Conservation (phyloP, 37 sponge, comb jelly and placozoan genomes). For the Eunapius fragilis region DNA sequence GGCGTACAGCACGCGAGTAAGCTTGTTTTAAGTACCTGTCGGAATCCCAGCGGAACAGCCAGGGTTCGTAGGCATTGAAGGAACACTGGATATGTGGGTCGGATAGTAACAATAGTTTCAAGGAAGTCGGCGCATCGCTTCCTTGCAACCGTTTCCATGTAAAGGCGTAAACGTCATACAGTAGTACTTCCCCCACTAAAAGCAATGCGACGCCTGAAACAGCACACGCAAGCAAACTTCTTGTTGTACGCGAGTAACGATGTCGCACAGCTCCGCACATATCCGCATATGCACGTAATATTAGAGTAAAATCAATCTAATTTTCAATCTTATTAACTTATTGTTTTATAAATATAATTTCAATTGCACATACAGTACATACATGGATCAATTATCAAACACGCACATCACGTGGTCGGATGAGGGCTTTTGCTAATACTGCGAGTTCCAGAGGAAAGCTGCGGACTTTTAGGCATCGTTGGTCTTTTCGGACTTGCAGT, state of each 20-base stretch:
- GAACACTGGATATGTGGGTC: constrained; percentile 42
- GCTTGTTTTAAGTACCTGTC: constrained; percentile 39
- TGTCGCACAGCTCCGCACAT: background rate
- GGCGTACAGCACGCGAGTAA: background rate
- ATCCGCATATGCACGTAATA: too few species aligned
- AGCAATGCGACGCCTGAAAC: background rate
- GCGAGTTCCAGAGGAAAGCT: background rate
- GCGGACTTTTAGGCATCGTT: background rate
- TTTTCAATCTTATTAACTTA: too few species aligned
- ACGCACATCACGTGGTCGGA: background rate
- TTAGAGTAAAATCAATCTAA: too few species aligned
- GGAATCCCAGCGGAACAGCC: constrained; percentile 57
- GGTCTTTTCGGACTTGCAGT: background rate
- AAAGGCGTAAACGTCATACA: background rate
- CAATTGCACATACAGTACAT: too few species aligned
- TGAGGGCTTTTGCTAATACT: background rate
- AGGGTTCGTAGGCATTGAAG: constrained; percentile 15
- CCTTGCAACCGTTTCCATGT: background rate
- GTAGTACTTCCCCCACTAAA: background rate
- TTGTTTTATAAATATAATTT: too few species aligned
- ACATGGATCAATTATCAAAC: too few species aligned
- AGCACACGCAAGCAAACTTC: background rate
- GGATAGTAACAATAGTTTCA: constrained; percentile 12
- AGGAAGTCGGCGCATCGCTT: background rate
- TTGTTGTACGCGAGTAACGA: background rate